These are phyloP conservation scores for Xiphophorus hellerii DNA, from an alignment of 2,113 vertebrate species.

Conservation along the genomic window DNA sequence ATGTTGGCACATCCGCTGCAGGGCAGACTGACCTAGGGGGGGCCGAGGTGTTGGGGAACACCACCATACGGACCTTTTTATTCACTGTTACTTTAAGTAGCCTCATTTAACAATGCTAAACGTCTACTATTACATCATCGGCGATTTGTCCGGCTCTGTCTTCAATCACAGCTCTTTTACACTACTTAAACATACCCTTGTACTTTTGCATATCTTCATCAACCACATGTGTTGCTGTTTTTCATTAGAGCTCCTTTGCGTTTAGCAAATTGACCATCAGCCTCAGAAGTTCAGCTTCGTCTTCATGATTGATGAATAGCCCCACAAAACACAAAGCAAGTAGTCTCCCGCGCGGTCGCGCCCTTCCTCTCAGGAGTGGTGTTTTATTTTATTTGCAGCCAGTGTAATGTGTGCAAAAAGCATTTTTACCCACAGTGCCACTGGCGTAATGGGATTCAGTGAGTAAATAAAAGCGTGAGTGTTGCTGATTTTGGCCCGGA, in stretches of 20 bases:
- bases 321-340: slow-evolving; percentile 64
- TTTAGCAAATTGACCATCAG: slow-evolving; percentile 42
- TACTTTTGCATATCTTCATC: neutral
- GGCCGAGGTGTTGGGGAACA: neutral
- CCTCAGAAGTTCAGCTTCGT: slow-evolving; percentile 31
- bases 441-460: slow-evolving; percentile 66
- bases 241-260: slow-evolving; percentile 17
- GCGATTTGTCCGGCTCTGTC: neutral
- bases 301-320: slow-evolving; percentile 65
- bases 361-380: slow-evolving; percentile 63
- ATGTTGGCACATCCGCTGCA: slow-evolving; percentile 44
- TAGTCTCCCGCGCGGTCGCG: slow-evolving; percentile 58
- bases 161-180: neutral
- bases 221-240: slow-evolving; percentile 28
- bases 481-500: slow-evolving; percentile 54
- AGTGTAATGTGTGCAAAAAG: slow-evolving; percentile 74
- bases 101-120: neutral
- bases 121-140: neutral
- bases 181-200: slow-evolving; percentile 6
- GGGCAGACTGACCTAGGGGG: slow-evolving; percentile 27
- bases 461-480: slow-evolving; percentile 71
- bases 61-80: neutral
- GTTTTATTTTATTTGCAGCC: slow-evolving; percentile 73
- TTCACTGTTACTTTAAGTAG: neutral
- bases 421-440: slow-evolving; percentile 64